Percentiles rank a stretch among this genome's conserved stretches.
phyloP scores from a whole-genome alignment of 2,888 invertebrate species.

The Aethes cnicana region DNA sequence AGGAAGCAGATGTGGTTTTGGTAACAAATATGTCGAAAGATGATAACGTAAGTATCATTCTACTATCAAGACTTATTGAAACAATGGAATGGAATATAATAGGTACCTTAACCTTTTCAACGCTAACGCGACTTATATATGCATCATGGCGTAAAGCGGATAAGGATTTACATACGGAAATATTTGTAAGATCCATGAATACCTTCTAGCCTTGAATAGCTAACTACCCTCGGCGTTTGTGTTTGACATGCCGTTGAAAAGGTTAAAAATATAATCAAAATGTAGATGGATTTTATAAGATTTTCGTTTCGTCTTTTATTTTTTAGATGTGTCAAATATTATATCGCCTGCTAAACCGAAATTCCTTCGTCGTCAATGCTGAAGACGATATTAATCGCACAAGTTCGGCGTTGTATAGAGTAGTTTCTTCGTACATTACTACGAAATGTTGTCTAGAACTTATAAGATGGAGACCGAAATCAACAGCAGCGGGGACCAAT shows the following conservation, averaged over 20 bases:
- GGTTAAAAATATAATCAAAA: too few relatives aligned
- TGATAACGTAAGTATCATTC: conserved; percentile 24
- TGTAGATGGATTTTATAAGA: background rate
- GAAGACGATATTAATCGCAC: conserved; percentile 47
- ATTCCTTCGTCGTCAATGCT: conserved; percentile 62
- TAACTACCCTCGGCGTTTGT: too few relatives aligned
- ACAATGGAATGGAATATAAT: too few relatives aligned
- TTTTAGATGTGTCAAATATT: conserved; percentile 23
- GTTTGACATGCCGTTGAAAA: too few relatives aligned
- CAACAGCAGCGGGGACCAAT: conserved; percentile 27
- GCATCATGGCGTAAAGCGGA: too few relatives aligned
- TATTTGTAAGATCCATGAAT: too few relatives aligned
- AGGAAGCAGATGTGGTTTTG: conserved; percentile 25
- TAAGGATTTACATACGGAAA: too few relatives aligned
- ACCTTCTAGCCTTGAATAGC: too few relatives aligned
- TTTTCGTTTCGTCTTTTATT: background rate
- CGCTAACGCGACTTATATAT: too few relatives aligned
- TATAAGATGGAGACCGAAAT: conserved; percentile 34
- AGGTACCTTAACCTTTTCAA: too few relatives aligned
- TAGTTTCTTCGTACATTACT: conserved; percentile 29
- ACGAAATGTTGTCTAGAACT: conserved; percentile 34
- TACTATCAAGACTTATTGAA: background rate
- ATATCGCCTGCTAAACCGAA: conserved; percentile 46
- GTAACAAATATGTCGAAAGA: conserved; percentile 19
- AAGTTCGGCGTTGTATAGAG: conserved; percentile 24